Conservation (phyloP, 2,888 invertebrate species). For the Campoletis raptor region DNA sequence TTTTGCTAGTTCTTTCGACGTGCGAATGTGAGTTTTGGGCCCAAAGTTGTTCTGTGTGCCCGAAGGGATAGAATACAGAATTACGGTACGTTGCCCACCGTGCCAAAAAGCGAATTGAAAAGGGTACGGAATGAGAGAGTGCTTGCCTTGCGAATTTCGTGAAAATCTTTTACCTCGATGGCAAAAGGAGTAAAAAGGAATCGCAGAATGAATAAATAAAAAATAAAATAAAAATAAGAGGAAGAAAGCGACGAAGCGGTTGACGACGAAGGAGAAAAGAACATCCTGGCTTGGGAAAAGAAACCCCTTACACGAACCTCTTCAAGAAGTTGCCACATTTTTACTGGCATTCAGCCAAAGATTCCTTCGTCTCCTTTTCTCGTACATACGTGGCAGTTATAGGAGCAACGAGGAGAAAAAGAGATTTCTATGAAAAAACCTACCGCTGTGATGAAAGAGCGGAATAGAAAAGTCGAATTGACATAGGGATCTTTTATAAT, state of each 20-base stretch:
- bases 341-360: slow-evolving; percentile 55
- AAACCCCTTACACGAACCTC: slow-evolving; percentile 30
- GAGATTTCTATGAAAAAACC: background rate
- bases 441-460: background rate
- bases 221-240: background rate
- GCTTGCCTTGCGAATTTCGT: slow-evolving; percentile 43
- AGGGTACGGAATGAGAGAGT: slow-evolving; percentile 51
- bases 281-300: slow-evolving; percentile 12
- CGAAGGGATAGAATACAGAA: slow-evolving; percentile 43
- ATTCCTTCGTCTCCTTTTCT: slow-evolving; percentile 33
- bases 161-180: slow-evolving; percentile 41
- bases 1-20: background rate
- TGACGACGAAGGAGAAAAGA: slow-evolving; percentile 24
- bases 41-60: slow-evolving; percentile 22
- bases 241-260: background rate
- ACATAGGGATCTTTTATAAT: slow-evolving; percentile 10
- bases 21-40: slow-evolving; percentile 5
- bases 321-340: slow-evolving; percentile 46
- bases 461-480: slow-evolving; percentile 1
- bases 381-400: background rate
- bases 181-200: slow-evolving; percentile 10
- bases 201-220: background rate
- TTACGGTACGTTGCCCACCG: slow-evolving; percentile 40
- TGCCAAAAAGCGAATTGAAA: slow-evolving; percentile 57
- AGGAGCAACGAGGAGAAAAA: background rate